These are phyloP conservation scores for Morphnarchus princeps DNA, from an alignment of 2,113 vertebrate genomes.

Conservation along the genomic window DNA sequence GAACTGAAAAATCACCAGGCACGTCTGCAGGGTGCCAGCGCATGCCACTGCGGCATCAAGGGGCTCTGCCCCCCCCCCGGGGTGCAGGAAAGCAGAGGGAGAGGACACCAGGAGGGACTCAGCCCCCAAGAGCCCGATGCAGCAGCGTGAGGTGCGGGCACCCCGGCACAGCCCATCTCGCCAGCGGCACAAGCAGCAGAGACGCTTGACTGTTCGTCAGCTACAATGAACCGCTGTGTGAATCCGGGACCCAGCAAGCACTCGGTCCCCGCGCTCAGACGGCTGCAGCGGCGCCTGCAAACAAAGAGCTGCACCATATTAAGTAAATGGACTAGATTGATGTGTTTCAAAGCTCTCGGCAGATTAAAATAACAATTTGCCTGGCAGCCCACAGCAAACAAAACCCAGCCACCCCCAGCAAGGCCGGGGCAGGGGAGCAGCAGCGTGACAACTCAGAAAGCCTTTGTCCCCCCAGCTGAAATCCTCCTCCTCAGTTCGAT, in stretches of 20 bases:
- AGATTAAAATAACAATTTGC: neutral
- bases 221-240: neutral
- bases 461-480: neutral
- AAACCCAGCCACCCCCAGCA: neutral
- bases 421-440: neutral
- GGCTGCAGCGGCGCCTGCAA: neutral
- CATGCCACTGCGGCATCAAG: rapidly evolving
- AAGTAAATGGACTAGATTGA: neutral
- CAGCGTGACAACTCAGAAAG: neutral
- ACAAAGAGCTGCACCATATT: slow-evolving; percentile 23
- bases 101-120: neutral
- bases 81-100: neutral
- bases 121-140: neutral
- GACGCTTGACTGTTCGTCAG: neutral
- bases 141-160: neutral
- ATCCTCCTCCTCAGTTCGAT: neutral
- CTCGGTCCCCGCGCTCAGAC: neutral
- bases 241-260: neutral
- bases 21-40: rapidly evolving
- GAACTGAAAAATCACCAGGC: neutral
- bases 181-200: neutral
- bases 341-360: neutral
- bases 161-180: neutral
- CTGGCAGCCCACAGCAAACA: neutral
- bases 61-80: neutral